Percentiles rank a stretch among this genome's conserved stretches.
phyloP scores from a whole-genome alignment of 2,888 invertebrate species.

The Drosophila colorata region DNA sequence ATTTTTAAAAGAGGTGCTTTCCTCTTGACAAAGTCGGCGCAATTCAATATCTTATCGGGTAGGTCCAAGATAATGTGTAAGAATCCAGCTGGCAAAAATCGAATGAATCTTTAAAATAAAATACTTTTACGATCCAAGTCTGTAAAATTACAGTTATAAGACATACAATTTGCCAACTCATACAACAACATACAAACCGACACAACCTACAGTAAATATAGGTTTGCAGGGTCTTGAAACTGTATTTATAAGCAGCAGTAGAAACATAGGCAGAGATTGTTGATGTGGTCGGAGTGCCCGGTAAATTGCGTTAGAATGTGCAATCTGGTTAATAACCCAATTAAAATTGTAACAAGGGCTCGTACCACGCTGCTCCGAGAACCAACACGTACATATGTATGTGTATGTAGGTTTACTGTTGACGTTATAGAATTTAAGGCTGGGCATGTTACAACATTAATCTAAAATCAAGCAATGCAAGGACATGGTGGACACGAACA shows the following conservation, averaged over 20 bases:
- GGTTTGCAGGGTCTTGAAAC: slow-evolving; percentile 13
- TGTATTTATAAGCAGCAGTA: slow-evolving; percentile 12
- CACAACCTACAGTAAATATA: slow-evolving; percentile 4
- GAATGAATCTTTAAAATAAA: not conserved
- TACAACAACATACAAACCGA: not conserved
- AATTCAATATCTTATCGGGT: slow-evolving; percentile 42
- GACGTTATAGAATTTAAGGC: slow-evolving; percentile 7
- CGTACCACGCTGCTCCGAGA: slow-evolving; percentile 38
- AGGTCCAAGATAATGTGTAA: slow-evolving; percentile 18
- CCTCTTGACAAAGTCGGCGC: not conserved
- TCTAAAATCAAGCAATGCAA: slow-evolving; percentile 58
- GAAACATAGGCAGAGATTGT: not conserved
- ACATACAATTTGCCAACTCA: slow-evolving; percentile 4
- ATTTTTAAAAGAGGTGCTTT: slow-evolving; percentile 13
- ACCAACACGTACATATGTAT: slow-evolving; percentile 5
- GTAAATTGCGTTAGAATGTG: slow-evolving; percentile 57
- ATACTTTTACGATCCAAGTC: not conserved
- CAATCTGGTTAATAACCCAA: slow-evolving; percentile 74
- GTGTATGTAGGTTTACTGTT: not conserved
- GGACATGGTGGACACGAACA: slow-evolving; percentile 52
- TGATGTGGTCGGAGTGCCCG: slow-evolving; percentile 1
- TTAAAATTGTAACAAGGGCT: slow-evolving; percentile 68
- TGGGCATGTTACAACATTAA: slow-evolving; percentile 26
- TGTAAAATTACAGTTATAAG: slow-evolving; percentile 36
- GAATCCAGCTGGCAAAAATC: not conserved